These are phyloP conservation scores for Daphoenositta chrysoptera DNA, from an alignment of 2,113 vertebrate species.

Conservation along the genomic window DNA sequence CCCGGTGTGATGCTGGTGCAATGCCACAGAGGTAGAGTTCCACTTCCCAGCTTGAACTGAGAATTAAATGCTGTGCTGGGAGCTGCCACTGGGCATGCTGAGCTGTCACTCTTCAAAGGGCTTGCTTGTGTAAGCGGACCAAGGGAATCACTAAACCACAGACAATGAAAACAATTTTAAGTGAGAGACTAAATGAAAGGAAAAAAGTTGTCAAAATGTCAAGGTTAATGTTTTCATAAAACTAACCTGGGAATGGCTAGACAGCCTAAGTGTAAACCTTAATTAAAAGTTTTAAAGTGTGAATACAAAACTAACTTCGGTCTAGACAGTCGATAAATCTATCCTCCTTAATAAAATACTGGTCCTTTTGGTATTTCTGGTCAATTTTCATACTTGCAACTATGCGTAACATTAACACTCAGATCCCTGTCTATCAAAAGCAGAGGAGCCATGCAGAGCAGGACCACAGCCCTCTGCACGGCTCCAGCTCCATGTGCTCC, in stretches of 20 bases:
- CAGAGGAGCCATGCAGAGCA: fast-evolving
- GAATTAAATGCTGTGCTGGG: background rate
- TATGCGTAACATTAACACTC: background rate
- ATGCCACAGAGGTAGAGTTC: background rate
- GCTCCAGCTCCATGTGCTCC: background rate
- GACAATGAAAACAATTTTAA: conserved; percentile 58
- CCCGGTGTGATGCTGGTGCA: background rate
- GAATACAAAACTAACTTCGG: background rate
- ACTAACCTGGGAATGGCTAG: conserved; percentile 35
- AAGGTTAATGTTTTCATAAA: conserved; percentile 62
- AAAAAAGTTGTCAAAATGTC: conserved; percentile 51
- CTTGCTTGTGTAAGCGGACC: background rate
- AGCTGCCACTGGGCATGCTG: background rate
- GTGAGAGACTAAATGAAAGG: conserved; percentile 48
- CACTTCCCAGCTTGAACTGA: background rate
- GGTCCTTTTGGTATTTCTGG: background rate
- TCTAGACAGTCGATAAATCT: background rate
- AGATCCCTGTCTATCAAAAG: background rate
- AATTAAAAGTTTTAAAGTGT: conserved; percentile 26
- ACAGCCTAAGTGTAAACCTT: background rate
- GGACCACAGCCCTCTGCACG: background rate
- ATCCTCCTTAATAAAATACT: background rate
- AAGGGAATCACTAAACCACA: conserved; percentile 35
- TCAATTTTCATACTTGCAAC: background rate
- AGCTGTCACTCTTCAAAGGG: conserved; percentile 43